Base-by-base conservation (phyloP, 2,888 invertebrate species). In the Andrena minutula region DNA sequence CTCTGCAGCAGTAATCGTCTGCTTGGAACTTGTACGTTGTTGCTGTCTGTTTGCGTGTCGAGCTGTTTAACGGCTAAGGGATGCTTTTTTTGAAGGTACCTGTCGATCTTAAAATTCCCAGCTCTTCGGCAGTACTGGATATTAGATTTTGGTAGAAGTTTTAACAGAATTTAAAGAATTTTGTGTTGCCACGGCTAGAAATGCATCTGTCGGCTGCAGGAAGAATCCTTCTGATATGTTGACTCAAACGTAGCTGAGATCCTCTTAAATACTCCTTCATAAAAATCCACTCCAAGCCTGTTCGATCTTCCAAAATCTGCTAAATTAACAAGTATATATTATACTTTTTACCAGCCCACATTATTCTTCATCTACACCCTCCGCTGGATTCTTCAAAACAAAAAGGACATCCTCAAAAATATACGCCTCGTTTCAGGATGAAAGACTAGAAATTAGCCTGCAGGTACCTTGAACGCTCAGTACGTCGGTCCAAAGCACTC, bases 401-500 rank as follows among this genome's bases (percentile, higher is more conserved):
- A 16, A 16, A 41, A 1, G 41, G 16, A 1, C 16, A 1, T 41
- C 16, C 16, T 41, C 5, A 5, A 41, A 41, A 41, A 41, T 41
- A 41, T 41, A 12, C 12, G 4, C 4, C 41, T 0, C 1, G 0
- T 41, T 41, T 41, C 41, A 12, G 41, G 41, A 4, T 16, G 58
- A 12, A 28, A 6, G 12, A 6, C 30, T 30, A 6, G 28, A 16
- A 16, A 58, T 5, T 8, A 30, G 10, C 16, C 30, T 30, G 28
- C 16, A 3, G 30, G 60, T 6, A 30, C 30, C 12, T 35, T 51
- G 61, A 49, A 51, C 32, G 68, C 20, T 53, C 20, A 2, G 10
- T 16, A 65, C 60, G 23, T 32, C 58, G 28, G 49, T 32, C 47
- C 47, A 68, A 68, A 58, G 68, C 74, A 32, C 56, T 32, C 30